Percentiles rank a stretch among this genome's conserved stretches.
Evolutionary conservation across 2,113 vertebrate species (phyloP).

Genomic region (Larimichthys polyactis): DNA sequence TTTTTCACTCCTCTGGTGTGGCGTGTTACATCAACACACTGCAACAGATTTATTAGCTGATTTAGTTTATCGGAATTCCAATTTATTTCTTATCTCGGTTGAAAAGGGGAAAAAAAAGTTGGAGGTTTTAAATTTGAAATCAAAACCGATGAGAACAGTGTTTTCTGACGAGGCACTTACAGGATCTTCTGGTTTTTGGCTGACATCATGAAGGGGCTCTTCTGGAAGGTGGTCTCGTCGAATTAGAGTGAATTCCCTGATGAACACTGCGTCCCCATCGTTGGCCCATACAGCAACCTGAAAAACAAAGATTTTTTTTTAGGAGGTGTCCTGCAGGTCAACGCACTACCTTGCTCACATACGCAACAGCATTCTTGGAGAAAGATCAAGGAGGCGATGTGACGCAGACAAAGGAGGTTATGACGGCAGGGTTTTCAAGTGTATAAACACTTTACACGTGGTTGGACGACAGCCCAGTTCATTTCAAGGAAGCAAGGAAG

Average conservation of each 20-base stretch:
- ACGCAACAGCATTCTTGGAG: neutral
- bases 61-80: conserved; percentile 30
- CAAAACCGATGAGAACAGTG: neutral
- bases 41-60: conserved; percentile 46
- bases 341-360: neutral
- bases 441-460: neutral
- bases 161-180: conserved; percentile 79
- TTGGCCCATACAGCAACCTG: conserved; percentile 87
- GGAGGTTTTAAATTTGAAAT: conserved; percentile 8
- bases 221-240: conserved; percentile 91
- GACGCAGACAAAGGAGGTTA: neutral
- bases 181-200: conserved; percentile 90
- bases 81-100: conserved; percentile 16
- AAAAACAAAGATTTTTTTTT: conserved; percentile 21
- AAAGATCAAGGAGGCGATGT: neutral
- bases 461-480: neutral
- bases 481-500: neutral
- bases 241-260: conserved; percentile 95
- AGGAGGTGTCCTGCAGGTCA: neutral
- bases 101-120: neutral
- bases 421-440: neutral
- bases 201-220: conserved; percentile 88
- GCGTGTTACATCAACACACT: conserved; percentile 35
- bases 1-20: conserved; percentile 51
- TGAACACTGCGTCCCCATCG: conserved; percentile 91